phyloP scores from a whole-genome alignment of 2,888 invertebrate genomes.

The Homarus gammarus region DNA sequence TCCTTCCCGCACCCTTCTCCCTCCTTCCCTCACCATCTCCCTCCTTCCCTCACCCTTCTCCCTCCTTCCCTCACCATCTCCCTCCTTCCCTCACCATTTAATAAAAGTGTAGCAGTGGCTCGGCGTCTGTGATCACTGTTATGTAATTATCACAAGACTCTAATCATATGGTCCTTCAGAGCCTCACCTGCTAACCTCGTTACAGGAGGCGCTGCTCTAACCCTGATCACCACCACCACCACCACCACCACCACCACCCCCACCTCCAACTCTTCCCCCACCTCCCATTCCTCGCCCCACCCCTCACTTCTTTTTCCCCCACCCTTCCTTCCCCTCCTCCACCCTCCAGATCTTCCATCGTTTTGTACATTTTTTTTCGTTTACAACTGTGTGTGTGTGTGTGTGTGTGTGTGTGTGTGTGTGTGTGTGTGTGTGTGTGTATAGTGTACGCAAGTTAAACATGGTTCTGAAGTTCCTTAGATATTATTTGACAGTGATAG shows the following conservation, averaged over 20 bases:
- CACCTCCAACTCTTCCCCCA: background rate
- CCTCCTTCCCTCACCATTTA: background rate
- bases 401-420: too few relatives aligned
- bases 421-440: too few relatives aligned
- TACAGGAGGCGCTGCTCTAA: background rate
- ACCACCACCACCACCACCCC: background rate
- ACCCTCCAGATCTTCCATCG: too few relatives aligned
- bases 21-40: background rate
- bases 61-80: background rate
- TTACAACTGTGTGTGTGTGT: too few relatives aligned
- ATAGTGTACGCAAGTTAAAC: too few relatives aligned
- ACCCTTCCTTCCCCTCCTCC: too few relatives aligned
- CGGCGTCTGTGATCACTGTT: background rate
- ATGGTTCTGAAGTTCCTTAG: too few relatives aligned
- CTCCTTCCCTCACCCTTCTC: background rate
- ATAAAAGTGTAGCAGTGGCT: conserved; percentile 11
- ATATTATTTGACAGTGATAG: too few relatives aligned
- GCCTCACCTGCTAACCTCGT: background rate
- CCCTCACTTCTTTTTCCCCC: too few relatives aligned
- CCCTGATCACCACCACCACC: background rate
- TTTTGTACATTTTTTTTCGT: too few relatives aligned
- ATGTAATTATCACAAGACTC: background rate
- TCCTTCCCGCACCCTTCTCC: background rate
- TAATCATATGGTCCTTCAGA: background rate
- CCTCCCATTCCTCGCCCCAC: too few relatives aligned